Conservation (phyloP, 1,140 invertebrate species). For the Brachionus angularis region DNA sequence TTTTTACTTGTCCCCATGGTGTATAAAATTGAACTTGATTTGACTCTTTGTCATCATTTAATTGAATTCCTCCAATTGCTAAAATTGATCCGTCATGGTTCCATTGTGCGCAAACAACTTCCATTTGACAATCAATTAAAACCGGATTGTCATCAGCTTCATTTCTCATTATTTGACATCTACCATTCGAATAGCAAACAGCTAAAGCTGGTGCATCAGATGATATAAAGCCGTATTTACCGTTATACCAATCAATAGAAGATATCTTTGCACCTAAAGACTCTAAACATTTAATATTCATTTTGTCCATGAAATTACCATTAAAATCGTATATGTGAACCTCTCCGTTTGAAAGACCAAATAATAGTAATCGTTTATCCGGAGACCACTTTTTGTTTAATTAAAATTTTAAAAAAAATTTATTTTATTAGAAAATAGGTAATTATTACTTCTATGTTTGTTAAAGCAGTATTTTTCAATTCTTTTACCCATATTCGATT, state of each 20-base stretch:
- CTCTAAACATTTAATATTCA: slow-evolving; percentile 44
- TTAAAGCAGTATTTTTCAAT: slow-evolving; percentile 67
- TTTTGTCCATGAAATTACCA: slow-evolving; percentile 64
- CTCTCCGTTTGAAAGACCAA: slow-evolving; percentile 83
- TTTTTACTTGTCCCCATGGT: slow-evolving; percentile 72
- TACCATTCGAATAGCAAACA: slow-evolving; percentile 80
- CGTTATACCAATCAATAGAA: slow-evolving; percentile 80
- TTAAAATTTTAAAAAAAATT: slow-evolving; percentile 10
- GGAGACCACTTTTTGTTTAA: slow-evolving; percentile 97
- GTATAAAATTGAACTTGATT: slow-evolving; percentile 88
- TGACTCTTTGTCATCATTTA: slow-evolving; percentile 64
- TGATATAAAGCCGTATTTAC: slow-evolving; percentile 65
- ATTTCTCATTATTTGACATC: slow-evolving; percentile 78
- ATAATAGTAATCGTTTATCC: slow-evolving; percentile 80
- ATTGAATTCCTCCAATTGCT: slow-evolving; percentile 73
- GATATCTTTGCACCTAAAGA: slow-evolving; percentile 61
- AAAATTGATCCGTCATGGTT: slow-evolving; percentile 82
- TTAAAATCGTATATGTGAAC: slow-evolving; percentile 89
- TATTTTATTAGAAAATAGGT: neutral
- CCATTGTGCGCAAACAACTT: slow-evolving; percentile 75
- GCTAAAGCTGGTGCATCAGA: slow-evolving; percentile 72
- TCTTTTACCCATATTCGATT: slow-evolving; percentile 97
- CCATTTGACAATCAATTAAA: slow-evolving; percentile 68
- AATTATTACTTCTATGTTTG: slow-evolving; percentile 57
- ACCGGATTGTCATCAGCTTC: slow-evolving; percentile 75